These are phyloP conservation scores for Melipona quadrifasciata DNA, from an alignment of 1,140 invertebrate species.

Conservation along the genomic window DNA sequence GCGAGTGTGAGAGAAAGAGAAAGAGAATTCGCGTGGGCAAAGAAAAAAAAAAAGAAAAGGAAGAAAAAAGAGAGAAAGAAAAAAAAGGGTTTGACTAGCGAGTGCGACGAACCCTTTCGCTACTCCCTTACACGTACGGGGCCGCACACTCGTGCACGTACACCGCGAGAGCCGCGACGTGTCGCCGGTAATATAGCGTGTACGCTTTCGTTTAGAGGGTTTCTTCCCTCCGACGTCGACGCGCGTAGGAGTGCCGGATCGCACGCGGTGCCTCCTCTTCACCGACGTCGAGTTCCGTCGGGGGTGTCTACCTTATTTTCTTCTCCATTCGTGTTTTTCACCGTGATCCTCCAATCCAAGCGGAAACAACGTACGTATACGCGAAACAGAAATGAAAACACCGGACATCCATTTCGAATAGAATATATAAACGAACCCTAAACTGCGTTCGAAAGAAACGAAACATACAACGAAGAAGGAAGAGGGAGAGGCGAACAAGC, in stretches of 20 bases:
- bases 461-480: neutral
- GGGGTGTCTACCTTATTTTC: slow-evolving; percentile 17
- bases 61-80: neutral
- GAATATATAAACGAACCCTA: too few species aligned
- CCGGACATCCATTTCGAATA: neutral
- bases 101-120: slow-evolving; percentile 57
- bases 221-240: slow-evolving; percentile 60
- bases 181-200: slow-evolving; percentile 56
- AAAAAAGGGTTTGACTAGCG: slow-evolving; percentile 32
- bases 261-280: slow-evolving; percentile 60
- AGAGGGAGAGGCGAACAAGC: neutral
- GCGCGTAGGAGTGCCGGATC: slow-evolving; percentile 31
- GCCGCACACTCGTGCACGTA: slow-evolving; percentile 37
- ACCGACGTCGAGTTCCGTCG: slow-evolving; percentile 38
- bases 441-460: neutral
- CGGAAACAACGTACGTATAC: neutral
- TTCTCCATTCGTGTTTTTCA: neutral
- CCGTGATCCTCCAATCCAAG: neutral
- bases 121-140: slow-evolving; percentile 41
- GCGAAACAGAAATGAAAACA: neutral
- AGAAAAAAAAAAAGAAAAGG: neutral
- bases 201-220: slow-evolving; percentile 65
- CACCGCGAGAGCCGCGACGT: slow-evolving; percentile 31
- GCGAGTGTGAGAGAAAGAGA: neutral
- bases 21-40: slow-evolving; percentile 24